Percentiles rank a stretch among this genome's conserved stretches.
Conservation (phyloP, 2,797 vertebrate species). For the Thalassophryne amazonica region DNA sequence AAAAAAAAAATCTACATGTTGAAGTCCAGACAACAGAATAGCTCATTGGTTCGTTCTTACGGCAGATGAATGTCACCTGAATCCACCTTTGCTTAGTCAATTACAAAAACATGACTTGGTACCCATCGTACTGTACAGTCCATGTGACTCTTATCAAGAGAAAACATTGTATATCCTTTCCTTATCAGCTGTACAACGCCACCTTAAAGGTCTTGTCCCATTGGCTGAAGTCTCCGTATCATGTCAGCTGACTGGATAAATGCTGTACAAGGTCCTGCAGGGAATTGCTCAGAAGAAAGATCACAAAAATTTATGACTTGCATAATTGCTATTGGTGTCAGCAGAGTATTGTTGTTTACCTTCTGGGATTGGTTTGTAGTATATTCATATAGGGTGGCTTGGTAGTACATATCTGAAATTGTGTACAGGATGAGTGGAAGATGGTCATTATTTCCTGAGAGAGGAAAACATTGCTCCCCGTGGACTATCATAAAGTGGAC, state of each 20-base stretch:
- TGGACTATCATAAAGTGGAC: slow-evolving; percentile 26
- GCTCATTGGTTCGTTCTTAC: slow-evolving; percentile 3
- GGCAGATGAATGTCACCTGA: slow-evolving; percentile 4
- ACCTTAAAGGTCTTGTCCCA: slow-evolving; percentile 39
- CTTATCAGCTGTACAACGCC: slow-evolving; percentile 68
- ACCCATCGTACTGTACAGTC: slow-evolving; percentile 20
- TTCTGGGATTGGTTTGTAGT: slow-evolving; percentile 10
- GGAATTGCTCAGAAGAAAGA: slow-evolving; percentile 14
- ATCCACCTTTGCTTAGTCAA: slow-evolving; percentile 14
- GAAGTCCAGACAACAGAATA: slow-evolving; percentile 1
- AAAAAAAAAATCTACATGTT: slow-evolving; percentile 9
- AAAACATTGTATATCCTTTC: slow-evolving; percentile 47
- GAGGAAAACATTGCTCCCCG: slow-evolving; percentile 13
- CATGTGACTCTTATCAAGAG: slow-evolving; percentile 75
- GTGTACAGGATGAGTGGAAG: slow-evolving; percentile 40
- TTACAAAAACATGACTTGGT: slow-evolving; percentile 35
- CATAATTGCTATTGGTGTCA: slow-evolving; percentile 4
- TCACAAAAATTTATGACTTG: slow-evolving; percentile 50
- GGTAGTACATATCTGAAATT: slow-evolving; percentile 24
- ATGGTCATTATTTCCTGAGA: slow-evolving; percentile 3
- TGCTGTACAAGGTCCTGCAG: slow-evolving; percentile 11
- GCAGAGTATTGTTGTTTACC: slow-evolving; percentile 36
- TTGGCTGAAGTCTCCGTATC: slow-evolving; percentile 48
- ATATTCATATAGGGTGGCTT: slow-evolving; percentile 31
- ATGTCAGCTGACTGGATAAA: slow-evolving; percentile 43